Percentiles rank a stretch among this genome's conserved stretches.
phyloP scores from a whole-genome alignment of 2,113 vertebrate species.

The Saguinus midas region DNA sequence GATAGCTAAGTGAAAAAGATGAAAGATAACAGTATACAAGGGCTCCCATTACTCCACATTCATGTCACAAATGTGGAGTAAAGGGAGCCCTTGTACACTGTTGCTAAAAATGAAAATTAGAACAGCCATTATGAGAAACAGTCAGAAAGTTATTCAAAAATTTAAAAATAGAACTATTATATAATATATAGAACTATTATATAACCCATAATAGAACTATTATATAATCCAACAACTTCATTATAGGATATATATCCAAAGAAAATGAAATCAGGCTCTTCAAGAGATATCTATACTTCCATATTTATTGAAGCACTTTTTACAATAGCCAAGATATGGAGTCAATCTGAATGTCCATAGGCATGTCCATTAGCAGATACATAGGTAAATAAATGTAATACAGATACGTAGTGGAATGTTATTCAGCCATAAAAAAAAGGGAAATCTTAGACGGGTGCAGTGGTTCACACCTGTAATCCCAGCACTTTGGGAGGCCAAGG shows the following conservation, averaged over 20 bases:
- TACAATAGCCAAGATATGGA: background rate
- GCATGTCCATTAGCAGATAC: background rate
- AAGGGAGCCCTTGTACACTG: background rate
- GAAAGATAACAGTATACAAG: too few relatives aligned
- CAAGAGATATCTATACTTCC: background rate
- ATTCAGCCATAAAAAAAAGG: background rate
- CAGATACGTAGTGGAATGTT: background rate
- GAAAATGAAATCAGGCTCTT: background rate
- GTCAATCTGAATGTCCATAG: background rate
- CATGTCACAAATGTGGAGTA: too few relatives aligned
- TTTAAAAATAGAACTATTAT: background rate
- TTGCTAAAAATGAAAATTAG: background rate
- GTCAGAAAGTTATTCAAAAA: too few relatives aligned
- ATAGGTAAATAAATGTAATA: background rate
- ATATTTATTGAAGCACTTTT: background rate
- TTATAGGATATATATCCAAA: too few relatives aligned
- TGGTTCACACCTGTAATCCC: too few relatives aligned
- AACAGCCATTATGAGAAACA: too few relatives aligned
- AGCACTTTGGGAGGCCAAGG: too few relatives aligned
- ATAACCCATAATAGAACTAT: background rate
- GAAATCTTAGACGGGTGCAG: too few relatives aligned
- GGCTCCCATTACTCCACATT: too few relatives aligned
- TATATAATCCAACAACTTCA: background rate
- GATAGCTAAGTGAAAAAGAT: too few relatives aligned
- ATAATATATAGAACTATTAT: too few relatives aligned